Evolutionary conservation across 2,113 vertebrate genomes (phyloP).

Genomic region (Cairina moschata): DNA sequence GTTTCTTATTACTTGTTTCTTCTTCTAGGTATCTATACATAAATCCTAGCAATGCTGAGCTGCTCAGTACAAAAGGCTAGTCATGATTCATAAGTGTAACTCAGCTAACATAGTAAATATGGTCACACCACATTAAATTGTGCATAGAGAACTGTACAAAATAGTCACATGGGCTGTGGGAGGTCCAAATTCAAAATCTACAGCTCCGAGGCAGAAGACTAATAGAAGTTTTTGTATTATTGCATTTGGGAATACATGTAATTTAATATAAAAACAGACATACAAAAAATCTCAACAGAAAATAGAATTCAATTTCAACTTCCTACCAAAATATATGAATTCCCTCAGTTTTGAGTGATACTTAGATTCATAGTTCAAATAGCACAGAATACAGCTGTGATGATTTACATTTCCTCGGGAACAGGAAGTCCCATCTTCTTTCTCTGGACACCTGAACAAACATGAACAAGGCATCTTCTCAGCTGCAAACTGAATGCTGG

Average conservation of each 20-base stretch:
- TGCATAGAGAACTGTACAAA: background rate
- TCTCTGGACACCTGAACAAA: background rate
- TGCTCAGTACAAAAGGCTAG: background rate
- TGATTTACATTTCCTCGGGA: background rate
- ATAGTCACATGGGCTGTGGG: rapidly evolving
- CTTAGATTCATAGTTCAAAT: background rate
- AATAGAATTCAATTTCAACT: background rate
- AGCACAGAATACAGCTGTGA: background rate
- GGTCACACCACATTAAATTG: background rate
- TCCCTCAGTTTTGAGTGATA: background rate
- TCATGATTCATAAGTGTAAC: background rate
- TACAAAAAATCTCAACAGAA: background rate
- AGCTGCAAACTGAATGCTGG: background rate
- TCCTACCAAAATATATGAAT: background rate
- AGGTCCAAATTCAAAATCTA: background rate
- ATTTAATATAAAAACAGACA: background rate
- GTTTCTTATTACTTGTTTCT: background rate
- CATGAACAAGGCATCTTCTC: background rate
- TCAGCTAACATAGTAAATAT: background rate
- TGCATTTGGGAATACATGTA: background rate
- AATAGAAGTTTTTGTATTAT: background rate
- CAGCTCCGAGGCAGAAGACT: background rate
- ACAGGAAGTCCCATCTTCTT: background rate
- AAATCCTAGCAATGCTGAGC: background rate
- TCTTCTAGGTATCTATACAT: background rate